Conservation (phyloP, 1,140 invertebrate species). For the Colletes latitarsis region DNA sequence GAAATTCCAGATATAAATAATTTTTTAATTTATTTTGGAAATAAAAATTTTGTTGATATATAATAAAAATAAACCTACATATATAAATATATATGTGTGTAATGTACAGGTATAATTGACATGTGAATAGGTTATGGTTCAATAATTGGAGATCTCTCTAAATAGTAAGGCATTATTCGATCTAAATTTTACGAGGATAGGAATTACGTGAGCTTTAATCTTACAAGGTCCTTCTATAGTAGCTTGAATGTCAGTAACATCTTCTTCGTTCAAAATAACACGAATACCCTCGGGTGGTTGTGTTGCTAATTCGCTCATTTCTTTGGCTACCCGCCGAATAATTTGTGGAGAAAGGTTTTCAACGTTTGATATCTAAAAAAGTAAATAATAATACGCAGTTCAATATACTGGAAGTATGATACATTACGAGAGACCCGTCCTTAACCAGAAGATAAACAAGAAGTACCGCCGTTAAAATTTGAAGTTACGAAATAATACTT, state of each 20-base stretch:
- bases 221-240: constrained; percentile 93
- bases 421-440: neutral
- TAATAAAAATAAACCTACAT: neutral
- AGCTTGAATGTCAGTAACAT: constrained; percentile 96
- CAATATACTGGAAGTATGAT: neutral
- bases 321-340: constrained; percentile 91
- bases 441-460: constrained; percentile 49
- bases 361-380: constrained; percentile 89
- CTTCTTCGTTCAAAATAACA: constrained; percentile 93
- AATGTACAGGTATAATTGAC: constrained; percentile 21
- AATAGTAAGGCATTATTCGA: neutral
- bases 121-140: constrained; percentile 31
- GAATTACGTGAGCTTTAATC: constrained; percentile 44
- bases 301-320: constrained; percentile 89
- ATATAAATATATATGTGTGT: neutral
- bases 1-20: too few species aligned
- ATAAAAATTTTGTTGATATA: neutral
- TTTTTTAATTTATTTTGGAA: neutral
- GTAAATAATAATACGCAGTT: neutral
- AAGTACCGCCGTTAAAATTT: constrained; percentile 10
- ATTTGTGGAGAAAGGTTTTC: constrained; percentile 97
- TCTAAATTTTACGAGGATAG: neutral
- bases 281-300: constrained; percentile 94
- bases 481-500: constrained; percentile 21
- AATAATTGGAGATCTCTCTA: neutral